Conservation (phyloP, 2,797 vertebrate genomes). For the Poecilia picta region DNA sequence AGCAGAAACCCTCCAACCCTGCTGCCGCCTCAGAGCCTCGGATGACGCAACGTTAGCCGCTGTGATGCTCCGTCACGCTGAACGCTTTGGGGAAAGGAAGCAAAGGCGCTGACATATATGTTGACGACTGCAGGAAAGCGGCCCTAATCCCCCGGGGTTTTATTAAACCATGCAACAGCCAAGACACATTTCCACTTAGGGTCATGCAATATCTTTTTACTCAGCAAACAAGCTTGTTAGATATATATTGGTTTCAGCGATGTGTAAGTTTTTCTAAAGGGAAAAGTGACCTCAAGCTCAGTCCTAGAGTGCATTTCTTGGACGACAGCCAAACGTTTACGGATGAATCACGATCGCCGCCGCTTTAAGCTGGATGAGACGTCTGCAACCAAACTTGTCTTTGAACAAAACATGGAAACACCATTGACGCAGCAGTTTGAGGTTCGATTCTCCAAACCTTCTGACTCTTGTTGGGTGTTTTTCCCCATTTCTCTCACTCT, state of each 20-base stretch:
- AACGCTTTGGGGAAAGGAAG: constrained; percentile 20
- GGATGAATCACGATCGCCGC: not conserved
- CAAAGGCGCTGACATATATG: constrained; percentile 13
- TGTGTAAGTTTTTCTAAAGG: not conserved
- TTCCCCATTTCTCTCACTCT: not conserved
- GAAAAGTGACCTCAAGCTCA: not conserved
- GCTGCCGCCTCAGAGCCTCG: constrained; percentile 24
- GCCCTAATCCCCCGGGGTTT: constrained; percentile 21
- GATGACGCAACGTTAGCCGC: constrained; percentile 27
- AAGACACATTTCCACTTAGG: constrained; percentile 12
- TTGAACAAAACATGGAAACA: not conserved
- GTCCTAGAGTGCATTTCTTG: not conserved
- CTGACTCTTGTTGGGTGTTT: not conserved
- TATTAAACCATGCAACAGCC: not conserved
- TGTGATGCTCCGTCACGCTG: constrained; percentile 30
- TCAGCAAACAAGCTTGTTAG: constrained; percentile 15
- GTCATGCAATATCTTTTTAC: constrained; percentile 13
- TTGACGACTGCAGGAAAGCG: constrained; percentile 35
- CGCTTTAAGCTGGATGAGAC: not conserved
- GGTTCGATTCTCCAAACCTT: not conserved
- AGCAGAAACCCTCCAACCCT: constrained; percentile 22
- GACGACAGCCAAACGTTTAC: not conserved
- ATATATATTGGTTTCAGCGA: not conserved
- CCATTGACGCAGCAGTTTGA: not conserved
- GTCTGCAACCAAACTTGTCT: not conserved